phyloP scores from a whole-genome alignment of 2,888 invertebrate species.

The Cartodere bifasciata region DNA sequence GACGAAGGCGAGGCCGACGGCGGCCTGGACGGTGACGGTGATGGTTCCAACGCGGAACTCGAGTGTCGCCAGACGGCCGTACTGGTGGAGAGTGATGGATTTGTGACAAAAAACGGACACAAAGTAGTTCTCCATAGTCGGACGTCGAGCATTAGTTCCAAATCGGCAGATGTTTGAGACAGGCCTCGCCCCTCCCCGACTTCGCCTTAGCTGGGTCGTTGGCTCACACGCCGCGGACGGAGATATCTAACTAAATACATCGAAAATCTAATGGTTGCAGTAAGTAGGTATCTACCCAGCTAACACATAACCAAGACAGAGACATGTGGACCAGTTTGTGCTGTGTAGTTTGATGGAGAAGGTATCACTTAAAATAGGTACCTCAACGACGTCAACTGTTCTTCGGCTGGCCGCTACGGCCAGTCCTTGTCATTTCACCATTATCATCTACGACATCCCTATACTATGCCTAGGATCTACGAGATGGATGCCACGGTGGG shows the following conservation, averaged over 20 bases:
- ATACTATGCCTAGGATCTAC: no score
- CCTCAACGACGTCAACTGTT: no score
- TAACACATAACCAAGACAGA: slow-evolving; percentile 30
- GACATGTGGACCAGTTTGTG: slow-evolving; percentile 29
- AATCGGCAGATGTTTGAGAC: slow-evolving; percentile 77
- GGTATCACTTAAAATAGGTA: no score
- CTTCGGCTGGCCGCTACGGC: no score
- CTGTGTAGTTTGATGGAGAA: slow-evolving; percentile 37
- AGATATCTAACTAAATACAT: no score
- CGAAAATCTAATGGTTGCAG: no score
- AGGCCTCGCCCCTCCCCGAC: slow-evolving; percentile 56
- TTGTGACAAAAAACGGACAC: slow-evolving; percentile 75
- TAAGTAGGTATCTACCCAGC: no score
- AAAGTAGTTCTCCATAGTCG: slow-evolving; percentile 83
- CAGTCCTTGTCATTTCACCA: slow-evolving; percentile 29
- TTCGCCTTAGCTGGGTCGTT: slow-evolving; percentile 28
- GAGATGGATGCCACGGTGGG: no score
- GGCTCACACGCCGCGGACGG: slow-evolving; percentile 22
- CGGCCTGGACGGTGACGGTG: slow-evolving; percentile 19
- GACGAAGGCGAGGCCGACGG: slow-evolving; percentile 38
- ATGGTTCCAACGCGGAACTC: slow-evolving; percentile 25
- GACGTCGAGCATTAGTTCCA: slow-evolving; percentile 73
- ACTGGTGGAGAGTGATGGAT: slow-evolving; percentile 72
- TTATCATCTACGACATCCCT: no score
- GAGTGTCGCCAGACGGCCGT: slow-evolving; percentile 63